phyloP scores from a whole-genome alignment of 2,888 invertebrate species.

The Merodon equestris region DNA sequence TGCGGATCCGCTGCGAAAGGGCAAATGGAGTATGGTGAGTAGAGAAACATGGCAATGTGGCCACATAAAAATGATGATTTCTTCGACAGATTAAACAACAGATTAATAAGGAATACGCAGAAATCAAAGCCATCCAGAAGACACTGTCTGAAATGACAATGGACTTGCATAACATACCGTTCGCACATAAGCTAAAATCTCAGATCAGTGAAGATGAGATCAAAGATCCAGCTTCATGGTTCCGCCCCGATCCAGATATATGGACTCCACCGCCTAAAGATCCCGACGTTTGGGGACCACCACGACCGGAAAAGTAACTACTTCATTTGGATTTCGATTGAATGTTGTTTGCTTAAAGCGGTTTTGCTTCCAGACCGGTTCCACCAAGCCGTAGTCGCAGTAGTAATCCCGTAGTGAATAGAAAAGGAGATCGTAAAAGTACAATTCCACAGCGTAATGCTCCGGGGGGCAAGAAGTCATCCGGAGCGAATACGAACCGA shows the following conservation, averaged over 20 bases:
- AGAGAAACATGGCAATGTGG: neutral
- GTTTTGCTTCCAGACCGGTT: constrained; percentile 70
- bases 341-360: too few relatives aligned
- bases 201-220: constrained; percentile 75
- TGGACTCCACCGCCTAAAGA: constrained; percentile 86
- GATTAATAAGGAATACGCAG: constrained; percentile 92
- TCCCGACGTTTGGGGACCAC: constrained; percentile 93
- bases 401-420: constrained; percentile 67
- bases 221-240: constrained; percentile 80
- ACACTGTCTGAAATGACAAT: constrained; percentile 78
- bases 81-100: constrained; percentile 88
- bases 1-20: constrained; percentile 88
- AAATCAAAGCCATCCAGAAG: constrained; percentile 86
- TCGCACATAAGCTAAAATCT: constrained; percentile 78
- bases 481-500: constrained; percentile 66
- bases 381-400: constrained; percentile 73
- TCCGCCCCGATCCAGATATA: constrained; percentile 86
- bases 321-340: constrained; percentile 6
- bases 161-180: constrained; percentile 78
- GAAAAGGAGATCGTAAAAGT: constrained; percentile 73
- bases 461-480: constrained; percentile 70
- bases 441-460: constrained; percentile 75
- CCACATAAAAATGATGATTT: neutral
- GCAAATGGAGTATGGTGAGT: constrained; percentile 92
- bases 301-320: constrained; percentile 86